Base-by-base conservation (phyloP, 2,888 invertebrate species). In the Lasioglossum marginatum region DNA sequence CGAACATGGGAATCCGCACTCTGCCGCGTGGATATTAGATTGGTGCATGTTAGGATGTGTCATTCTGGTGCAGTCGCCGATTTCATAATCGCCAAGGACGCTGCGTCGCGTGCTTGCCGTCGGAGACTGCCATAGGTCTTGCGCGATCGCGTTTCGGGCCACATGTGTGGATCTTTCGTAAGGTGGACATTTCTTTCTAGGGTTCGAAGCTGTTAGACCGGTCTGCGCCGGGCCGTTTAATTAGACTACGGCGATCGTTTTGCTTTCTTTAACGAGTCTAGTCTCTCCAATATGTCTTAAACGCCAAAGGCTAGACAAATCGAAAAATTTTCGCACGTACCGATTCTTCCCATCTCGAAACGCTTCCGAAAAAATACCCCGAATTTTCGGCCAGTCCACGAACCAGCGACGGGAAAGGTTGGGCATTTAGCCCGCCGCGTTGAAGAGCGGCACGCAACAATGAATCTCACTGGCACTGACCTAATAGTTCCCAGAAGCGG, bases 401-500 rank as follows among this genome's bases (percentile, higher is more conserved):
- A 66, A 34, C 23, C 23, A 23, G 66, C 10, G 19, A 8, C 6
- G 6, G 14, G 16, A 16, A 31, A 5, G 63, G 16, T 31, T n/a
- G n/a, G 57, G n/a, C n/a, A 1, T 57, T n/a, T 57, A 57, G 12
- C 57, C n/a, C 27, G 63, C 0, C 63, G 4, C 63, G 63, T 0
- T 14, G 63, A 31, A 31, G 63, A 63, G 6, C 31, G 31, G 63
- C 63, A 63, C 63, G 31, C 63, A 37, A 12, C 70, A 40, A 70
- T 40, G 40, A 70, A 70, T 40, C 37, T 37, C 12, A 12, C 23
- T n/a, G n/a, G 70, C 70, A 70, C 70, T n/a, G 14, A 40, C 23
- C 70, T 70, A 40, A 70, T 40, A 70, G 70, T 40, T 70, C 40
- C 14, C 70, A 37, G 70, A 70, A 70, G 14, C 40, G n/a, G 37